Conservation (phyloP, 2,888 invertebrate species). For the Dichetophora obliterata region DNA sequence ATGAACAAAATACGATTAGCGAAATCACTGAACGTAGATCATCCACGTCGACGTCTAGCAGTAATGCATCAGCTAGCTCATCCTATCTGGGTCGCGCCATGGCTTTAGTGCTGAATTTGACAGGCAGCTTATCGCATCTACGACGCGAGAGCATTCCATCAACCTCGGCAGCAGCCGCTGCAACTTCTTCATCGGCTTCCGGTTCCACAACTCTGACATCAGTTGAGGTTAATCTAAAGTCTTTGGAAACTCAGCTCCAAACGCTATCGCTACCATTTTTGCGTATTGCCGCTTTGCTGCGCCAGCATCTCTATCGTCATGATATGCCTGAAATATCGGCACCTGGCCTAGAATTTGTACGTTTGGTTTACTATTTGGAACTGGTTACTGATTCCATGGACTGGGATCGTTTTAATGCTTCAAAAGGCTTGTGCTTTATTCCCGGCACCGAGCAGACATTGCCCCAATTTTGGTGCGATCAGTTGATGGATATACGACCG, state of each 20-base stretch:
- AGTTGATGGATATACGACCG: slow-evolving; percentile 72
- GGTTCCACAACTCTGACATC: slow-evolving; percentile 43
- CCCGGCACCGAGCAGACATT: slow-evolving; percentile 71
- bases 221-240: slow-evolving; percentile 64
- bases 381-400: slow-evolving; percentile 78
- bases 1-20: slow-evolving; percentile 35
- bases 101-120: slow-evolving; percentile 66
- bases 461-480: slow-evolving; percentile 78
- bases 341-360: slow-evolving; percentile 81
- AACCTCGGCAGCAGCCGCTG: slow-evolving; percentile 54
- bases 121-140: slow-evolving; percentile 63
- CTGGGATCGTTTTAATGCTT: slow-evolving; percentile 77
- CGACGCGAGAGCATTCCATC: slow-evolving; percentile 65
- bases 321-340: slow-evolving; percentile 78
- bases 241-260: slow-evolving; percentile 76
- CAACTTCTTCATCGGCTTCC: slow-evolving; percentile 45
- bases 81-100: slow-evolving; percentile 66
- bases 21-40: slow-evolving; percentile 49
- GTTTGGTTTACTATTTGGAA: slow-evolving; percentile 83
- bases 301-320: slow-evolving; percentile 85
- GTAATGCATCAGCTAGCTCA: slow-evolving; percentile 48
- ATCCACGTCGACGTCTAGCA: slow-evolving; percentile 21
- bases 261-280: slow-evolving; percentile 86
- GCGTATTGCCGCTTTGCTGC: slow-evolving; percentile 84
- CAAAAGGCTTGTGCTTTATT: slow-evolving; percentile 76